Evolutionary conservation across 2,888 invertebrate genomes (phyloP), one percentile per base, ranked within the genome.

Genomic region (Xestia sexstrigata): DNA sequence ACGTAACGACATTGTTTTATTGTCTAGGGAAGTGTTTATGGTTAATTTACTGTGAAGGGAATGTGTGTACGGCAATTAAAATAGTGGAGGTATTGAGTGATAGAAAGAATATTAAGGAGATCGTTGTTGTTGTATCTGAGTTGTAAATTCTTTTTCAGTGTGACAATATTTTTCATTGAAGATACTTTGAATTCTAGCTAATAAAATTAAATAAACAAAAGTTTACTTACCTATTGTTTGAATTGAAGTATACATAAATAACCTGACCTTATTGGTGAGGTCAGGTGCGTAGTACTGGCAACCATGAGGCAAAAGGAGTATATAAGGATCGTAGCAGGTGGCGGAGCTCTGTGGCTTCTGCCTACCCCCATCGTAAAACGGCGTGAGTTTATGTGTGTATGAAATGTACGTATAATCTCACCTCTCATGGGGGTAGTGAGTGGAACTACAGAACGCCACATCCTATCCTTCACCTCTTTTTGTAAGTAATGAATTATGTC

Each of bases 1-100:
- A 82, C 60, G 83, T 83, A 82, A 83, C 5, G 26, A 65, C 47
- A 42, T 42, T 83, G 52, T 79, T 78, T 83, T 71, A 71, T 73
- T 66, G 70, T 71, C 58, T 65, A 23, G 42, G 65, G 65, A 17
- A 65, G 42, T 26, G 65, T 76, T 47, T 23, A 42, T 63, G 68
- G 65, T 65, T 82, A 63, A 71, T 67, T 75, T 55, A 17, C 23
- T 76, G 70, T 42, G 70, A 58, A 49, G 66, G 30, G 17, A 70
- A 70, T 62, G 80, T 73, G 58, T 65, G 0, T 58, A 52, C 20
- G 60, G 8, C 26, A 80, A 58, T 81, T 76, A 58, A 47, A 66
- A 66, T 70, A 9, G 39, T 39, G 20, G 11, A 60, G 45, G 11
- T 52, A 49, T 60, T 70, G 52, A 60, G 20, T 58, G 26, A 39